Percentiles rank a stretch among this genome's conserved stretches.
These are phyloP conservation scores for Eidolon dupreanum DNA, from an alignment of 2,797 vertebrate species.

Conservation along the genomic window DNA sequence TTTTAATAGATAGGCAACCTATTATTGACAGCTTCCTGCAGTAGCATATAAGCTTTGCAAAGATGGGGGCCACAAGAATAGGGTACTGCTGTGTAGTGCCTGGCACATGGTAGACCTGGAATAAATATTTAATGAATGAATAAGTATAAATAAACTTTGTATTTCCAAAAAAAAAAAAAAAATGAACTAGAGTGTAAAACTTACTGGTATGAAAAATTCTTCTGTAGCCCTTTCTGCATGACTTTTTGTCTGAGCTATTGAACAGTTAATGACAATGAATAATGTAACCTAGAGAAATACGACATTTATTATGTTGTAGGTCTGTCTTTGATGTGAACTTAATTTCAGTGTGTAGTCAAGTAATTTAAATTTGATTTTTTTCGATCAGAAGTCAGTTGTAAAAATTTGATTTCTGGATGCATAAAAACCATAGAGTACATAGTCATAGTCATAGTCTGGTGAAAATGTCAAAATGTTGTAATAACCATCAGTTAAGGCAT, in stretches of 20 bases:
- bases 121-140: conserved; percentile 17
- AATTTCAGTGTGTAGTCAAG: neutral
- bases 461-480: neutral
- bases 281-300: conserved; percentile 12
- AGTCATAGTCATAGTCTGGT: neutral
- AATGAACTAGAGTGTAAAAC: neutral
- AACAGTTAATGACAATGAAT: neutral
- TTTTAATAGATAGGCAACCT: neutral
- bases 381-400: neutral
- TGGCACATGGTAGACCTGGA: neutral
- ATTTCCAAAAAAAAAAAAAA: neutral
- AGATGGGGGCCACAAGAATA: neutral
- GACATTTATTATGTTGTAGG: conserved; percentile 9
- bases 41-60: neutral
- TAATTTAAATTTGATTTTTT: conserved; percentile 27
- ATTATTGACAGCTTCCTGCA: neutral
- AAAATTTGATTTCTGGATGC: conserved; percentile 15
- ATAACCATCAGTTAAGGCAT: neutral
- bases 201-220: neutral
- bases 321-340: neutral
- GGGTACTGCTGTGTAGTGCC: neutral
- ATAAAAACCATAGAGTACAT: neutral
- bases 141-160: conserved; percentile 21
- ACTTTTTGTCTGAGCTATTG: neutral
- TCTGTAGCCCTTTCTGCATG: neutral